Evolutionary conservation across 2,888 invertebrate species (phyloP).

Genomic region (Thecocarcelia acutangulata): DNA sequence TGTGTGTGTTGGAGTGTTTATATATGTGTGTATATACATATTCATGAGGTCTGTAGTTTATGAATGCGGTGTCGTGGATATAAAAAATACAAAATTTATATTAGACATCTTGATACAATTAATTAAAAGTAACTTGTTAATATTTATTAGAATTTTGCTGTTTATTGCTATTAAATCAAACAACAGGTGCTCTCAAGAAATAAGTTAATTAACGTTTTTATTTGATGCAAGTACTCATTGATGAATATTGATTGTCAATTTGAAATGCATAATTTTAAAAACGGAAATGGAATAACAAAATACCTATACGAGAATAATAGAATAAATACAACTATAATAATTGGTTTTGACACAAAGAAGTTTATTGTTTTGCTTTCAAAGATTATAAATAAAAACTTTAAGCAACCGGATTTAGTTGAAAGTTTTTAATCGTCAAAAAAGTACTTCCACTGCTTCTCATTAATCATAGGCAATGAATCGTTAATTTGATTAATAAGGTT

Average conservation of each 20-base stretch:
- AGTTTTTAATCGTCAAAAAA: too few relatives aligned
- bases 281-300: slow-evolving; percentile 36
- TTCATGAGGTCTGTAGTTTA: too few relatives aligned
- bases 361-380: too few relatives aligned
- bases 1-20: too few relatives aligned
- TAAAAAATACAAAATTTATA: slow-evolving; percentile 10
- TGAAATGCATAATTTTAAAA: slow-evolving; percentile 26
- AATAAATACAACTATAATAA: neutral
- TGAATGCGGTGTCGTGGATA: neutral
- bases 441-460: too few relatives aligned
- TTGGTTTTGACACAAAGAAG: neutral
- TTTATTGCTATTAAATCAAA: slow-evolving; percentile 43
- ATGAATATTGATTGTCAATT: slow-evolving; percentile 32
- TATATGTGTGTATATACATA: too few relatives aligned
- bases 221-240: slow-evolving; percentile 27
- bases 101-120: slow-evolving; percentile 44
- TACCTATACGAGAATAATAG: neutral
- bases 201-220: slow-evolving; percentile 30
- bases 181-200: slow-evolving; percentile 39
- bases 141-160: slow-evolving; percentile 16
- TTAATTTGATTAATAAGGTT: too few relatives aligned
- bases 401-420: too few relatives aligned
- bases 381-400: too few relatives aligned
- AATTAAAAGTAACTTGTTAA: slow-evolving; percentile 30
- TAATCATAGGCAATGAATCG: too few relatives aligned